These are phyloP conservation scores for Euphonia xanthogaster DNA, from an alignment of 2,797 vertebrate species.

Conservation along the genomic window DNA sequence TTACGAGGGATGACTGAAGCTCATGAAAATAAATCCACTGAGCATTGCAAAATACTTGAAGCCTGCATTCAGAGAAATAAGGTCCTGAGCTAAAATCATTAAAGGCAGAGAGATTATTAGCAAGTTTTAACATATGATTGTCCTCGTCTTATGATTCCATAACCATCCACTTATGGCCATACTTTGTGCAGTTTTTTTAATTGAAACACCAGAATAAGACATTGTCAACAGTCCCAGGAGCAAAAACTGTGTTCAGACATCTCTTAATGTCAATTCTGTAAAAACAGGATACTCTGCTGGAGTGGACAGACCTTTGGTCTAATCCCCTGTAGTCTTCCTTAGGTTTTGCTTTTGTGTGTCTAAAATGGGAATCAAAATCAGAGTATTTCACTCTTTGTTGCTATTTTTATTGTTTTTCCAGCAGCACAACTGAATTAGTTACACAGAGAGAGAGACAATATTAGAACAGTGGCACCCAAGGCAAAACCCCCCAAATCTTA, in stretches of 20 bases:
- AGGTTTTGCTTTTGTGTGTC: neutral
- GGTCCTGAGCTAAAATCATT: neutral
- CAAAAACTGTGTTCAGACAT: neutral
- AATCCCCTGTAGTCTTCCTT: neutral
- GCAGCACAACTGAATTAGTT: neutral
- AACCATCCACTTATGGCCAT: neutral
- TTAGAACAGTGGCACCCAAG: neutral
- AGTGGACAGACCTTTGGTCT: neutral
- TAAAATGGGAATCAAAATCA: neutral
- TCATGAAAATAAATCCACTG: neutral
- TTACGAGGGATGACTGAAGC: neutral
- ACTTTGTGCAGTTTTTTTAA: neutral
- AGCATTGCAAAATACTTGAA: neutral
- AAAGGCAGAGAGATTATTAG: neutral
- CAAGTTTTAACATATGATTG: neutral
- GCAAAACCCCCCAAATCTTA: fast-evolving
- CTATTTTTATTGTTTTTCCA: neutral
- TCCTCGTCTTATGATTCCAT: neutral
- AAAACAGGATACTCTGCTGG: neutral
- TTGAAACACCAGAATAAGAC: neutral
- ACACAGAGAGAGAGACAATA: neutral
- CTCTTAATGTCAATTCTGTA: neutral
- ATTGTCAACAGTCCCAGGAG: neutral
- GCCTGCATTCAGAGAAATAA: neutral
- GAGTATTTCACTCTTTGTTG: neutral